Conservation (phyloP, 2,888 invertebrate genomes). For the Chamaedrilus cognettii region DNA sequence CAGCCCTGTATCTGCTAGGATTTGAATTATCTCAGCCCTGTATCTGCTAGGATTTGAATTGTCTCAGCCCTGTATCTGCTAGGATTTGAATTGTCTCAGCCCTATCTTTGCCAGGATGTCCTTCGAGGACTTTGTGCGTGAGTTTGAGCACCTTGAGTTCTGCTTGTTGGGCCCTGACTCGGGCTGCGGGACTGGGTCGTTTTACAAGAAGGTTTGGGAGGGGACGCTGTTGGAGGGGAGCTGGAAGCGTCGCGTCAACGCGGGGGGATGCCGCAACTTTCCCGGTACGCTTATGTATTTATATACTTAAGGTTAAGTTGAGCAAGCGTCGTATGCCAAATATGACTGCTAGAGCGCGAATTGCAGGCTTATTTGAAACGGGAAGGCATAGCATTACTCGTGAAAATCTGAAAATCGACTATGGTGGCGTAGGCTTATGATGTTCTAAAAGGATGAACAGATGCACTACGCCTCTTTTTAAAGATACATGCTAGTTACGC, state of each 20-base stretch:
- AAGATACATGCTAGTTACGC: too few relatives aligned
- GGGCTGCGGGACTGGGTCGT: constrained; percentile 63
- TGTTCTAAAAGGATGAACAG: too few relatives aligned
- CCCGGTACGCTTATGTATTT: constrained; percentile 63
- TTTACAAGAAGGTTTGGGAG: constrained; percentile 69
- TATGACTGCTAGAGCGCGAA: too few relatives aligned
- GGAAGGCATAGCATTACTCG: too few relatives aligned
- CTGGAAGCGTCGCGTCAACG: constrained; percentile 92
- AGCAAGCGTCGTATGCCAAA: too few relatives aligned
- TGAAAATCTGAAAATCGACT: too few relatives aligned
- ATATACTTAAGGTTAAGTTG: not conserved
- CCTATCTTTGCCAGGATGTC: constrained; percentile 24
- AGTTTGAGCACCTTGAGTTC: constrained; percentile 88
- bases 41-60: not conserved
- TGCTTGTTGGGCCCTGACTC: constrained; percentile 81
- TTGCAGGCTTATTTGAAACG: too few relatives aligned
- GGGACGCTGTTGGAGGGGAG: constrained; percentile 90
- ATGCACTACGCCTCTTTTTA: too few relatives aligned
- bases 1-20: not conserved
- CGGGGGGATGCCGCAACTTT: constrained; percentile 92
- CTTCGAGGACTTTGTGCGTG: constrained; percentile 75
- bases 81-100: not conserved
- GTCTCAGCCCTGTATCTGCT: not conserved
- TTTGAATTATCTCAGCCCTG: not conserved
- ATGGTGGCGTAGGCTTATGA: too few relatives aligned